Conservation (phyloP, 2,888 invertebrate species). For the Zelleria hepariella region DNA sequence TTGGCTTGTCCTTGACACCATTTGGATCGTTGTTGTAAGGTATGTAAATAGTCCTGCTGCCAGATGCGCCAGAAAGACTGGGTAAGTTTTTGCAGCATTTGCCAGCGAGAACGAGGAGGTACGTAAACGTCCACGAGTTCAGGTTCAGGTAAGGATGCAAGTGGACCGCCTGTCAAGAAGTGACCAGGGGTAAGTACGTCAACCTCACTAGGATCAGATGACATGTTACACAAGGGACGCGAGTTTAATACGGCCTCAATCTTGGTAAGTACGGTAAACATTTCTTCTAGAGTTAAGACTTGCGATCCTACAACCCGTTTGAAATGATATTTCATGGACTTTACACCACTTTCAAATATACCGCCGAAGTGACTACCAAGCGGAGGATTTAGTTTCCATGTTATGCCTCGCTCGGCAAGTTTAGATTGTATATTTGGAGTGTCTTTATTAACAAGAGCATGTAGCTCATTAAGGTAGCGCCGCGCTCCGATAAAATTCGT, state of each 20-base stretch:
- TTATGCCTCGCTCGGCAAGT: constrained; percentile 12
- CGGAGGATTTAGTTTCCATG: constrained; percentile 24
- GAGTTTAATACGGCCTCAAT: constrained; percentile 20
- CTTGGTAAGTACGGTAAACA: constrained; percentile 16
- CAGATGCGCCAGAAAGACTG: too few relatives aligned
- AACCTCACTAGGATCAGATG: constrained; percentile 6
- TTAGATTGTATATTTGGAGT: constrained; percentile 7
- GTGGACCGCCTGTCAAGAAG: neutral
- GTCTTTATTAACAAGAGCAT: neutral
- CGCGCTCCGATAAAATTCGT: constrained; percentile 24
- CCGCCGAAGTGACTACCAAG: constrained; percentile 22
- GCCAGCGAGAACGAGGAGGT: neutral
- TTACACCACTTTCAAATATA: constrained; percentile 23
- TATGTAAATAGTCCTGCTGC: too few relatives aligned
- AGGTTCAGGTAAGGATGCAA: neutral
- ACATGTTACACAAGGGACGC: constrained; percentile 14
- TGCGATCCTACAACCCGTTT: constrained; percentile 15
- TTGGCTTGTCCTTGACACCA: neutral
- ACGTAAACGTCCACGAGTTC: neutral
- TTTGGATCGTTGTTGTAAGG: neutral
- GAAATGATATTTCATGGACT: constrained; percentile 21
- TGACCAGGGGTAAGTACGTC: neutral
- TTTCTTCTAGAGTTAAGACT: constrained; percentile 18
- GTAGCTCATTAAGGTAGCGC: constrained; percentile 12
- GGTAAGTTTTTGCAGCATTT: neutral